Base-by-base conservation (phyloP, 2,888 invertebrate genomes). In the Pammene aurita region DNA sequence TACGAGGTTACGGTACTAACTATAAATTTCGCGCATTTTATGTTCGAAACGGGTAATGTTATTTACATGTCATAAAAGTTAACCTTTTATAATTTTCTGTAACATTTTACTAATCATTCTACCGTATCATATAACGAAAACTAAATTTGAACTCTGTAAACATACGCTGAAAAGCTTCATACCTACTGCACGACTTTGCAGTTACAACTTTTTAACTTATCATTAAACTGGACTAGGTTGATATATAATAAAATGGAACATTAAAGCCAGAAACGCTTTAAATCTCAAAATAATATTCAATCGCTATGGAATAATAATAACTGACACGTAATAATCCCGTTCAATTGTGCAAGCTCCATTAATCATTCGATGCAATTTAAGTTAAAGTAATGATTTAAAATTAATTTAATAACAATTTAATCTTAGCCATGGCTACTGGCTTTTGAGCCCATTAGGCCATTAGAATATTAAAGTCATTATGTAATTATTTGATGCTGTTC, bases 361-460 rank as follows among this genome's bases (percentile, higher is more conserved):
- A 86, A 86, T 87, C 85, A 86, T 80, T 77, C 73, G 78, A 81
- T 77, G 79, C 79, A 78, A 81, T 78, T 79, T 79, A 80, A 81
- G 76, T 76, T 77, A 82, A 80, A 80, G 79, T 76, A 78, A 77
- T 76, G 76, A 79, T 80, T 78, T 68, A 58, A 68, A 58, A 64
- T 68, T 68, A 80, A 81, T 80, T 79, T 75, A 74, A 76, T 79
- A 77, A 76, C 76, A 77, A 82, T 80, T 77, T 79, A 50, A 52
- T 62, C 50, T 18, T 76, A 74, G 26, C 26, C 26, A 26, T 1
- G 72, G 58, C 66, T 71, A 50, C 70, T 66, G 66, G 68, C 60
- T 44, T 63, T 60, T 14, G 1, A 50, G 61, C 52, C 44, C 57
- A 58, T 64, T 65, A 42, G 69, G 48, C 46, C 18, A 41, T 69